A percentile compares a stretch with the other conserved stretches of the same genome.
phyloP scores from a whole-genome alignment of 1,140 invertebrate genomes.

The Meloidogyne floridensis region DNA sequence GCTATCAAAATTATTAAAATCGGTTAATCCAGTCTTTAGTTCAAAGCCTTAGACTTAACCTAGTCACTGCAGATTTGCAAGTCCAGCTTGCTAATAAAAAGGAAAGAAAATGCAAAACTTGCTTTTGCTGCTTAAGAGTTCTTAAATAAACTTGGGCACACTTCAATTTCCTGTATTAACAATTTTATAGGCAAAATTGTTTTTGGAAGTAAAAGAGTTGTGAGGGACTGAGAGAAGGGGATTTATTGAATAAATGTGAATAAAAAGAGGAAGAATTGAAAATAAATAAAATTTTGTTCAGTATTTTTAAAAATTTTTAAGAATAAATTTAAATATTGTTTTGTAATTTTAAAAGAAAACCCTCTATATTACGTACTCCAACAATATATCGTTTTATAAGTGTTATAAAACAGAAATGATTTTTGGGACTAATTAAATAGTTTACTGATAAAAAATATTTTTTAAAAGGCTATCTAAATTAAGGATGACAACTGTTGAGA shows the following conservation, averaged over 20 bases:
- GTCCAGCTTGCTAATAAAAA: not conserved
- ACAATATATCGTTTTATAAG: too few species aligned
- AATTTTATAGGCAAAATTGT: not conserved
- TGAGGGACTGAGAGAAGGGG: not conserved
- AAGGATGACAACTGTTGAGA: too few species aligned
- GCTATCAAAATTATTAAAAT: too few species aligned
- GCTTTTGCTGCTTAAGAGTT: not conserved
- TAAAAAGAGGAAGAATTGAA: not conserved
- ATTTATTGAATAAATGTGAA: not conserved
- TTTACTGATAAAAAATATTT: too few species aligned
- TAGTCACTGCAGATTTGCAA: not conserved
- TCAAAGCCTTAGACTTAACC: too few species aligned
- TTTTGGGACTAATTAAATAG: too few species aligned
- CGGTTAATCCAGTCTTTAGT: too few species aligned
- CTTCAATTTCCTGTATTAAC: slow-evolving; percentile 2
- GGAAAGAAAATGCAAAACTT: not conserved
- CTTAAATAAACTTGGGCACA: slow-evolving; percentile 5
- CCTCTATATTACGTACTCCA: too few species aligned
- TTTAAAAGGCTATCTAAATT: too few species aligned
- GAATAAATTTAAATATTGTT: not conserved
- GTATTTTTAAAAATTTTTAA: not conserved
- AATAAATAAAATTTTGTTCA: not conserved
- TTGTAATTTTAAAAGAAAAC: too few species aligned
- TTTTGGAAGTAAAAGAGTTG: too few species aligned
- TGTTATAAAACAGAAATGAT: too few species aligned